Base-by-base conservation (phyloP, 2,797 vertebrate species). In the Onychomys torridus region DNA sequence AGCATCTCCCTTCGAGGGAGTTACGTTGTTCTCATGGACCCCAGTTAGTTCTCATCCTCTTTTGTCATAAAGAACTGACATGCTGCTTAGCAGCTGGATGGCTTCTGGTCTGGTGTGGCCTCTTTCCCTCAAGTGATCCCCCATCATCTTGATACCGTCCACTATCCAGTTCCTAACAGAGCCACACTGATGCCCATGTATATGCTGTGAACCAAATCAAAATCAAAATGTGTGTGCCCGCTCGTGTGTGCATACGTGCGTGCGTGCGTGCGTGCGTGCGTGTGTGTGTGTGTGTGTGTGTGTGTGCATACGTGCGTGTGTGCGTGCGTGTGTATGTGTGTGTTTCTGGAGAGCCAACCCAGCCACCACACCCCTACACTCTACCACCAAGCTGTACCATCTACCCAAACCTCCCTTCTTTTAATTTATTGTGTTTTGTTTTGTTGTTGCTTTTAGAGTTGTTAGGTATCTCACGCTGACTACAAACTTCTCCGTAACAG, bases 201-300 rank as follows among this genome's bases (percentile, higher is more conserved):
- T 57, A 49, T 69, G 29, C 52, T 10, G 11, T 49, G n/a, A 59
- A 46, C n/a, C 37, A 40, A 88, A 13, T 78, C 46, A 34, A 57
- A 57, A 7, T 1, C 5, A 52, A n/a, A n/a, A n/a, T 52, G 13
- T 25, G 55, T 8, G 27, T 16, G 25, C n/a, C 16, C 25, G 55
- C 13, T 11, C 11, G 11, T 52, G 49, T 23, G 34, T 46, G 21
- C 27, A 11, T 4, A 0, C 11, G 1, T 55, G 52, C 14, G 11
- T 55, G 3, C 14, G 16, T 57, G 55, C 14, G 3, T 16, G 55
- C 5, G 55, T 19, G 19, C 1, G 19, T 19, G 5, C 5, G 27
- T 29, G 61, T 19, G n/a, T 21, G 19, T 3, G 0, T 40, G 25
- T 5, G 13, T 27, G 40, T 14, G 27, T 1, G 0, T 43, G 25